Evolutionary conservation across 2,888 invertebrate species (phyloP), one percentile per base, ranked within the genome.

Genomic region (Sericinus montela): DNA sequence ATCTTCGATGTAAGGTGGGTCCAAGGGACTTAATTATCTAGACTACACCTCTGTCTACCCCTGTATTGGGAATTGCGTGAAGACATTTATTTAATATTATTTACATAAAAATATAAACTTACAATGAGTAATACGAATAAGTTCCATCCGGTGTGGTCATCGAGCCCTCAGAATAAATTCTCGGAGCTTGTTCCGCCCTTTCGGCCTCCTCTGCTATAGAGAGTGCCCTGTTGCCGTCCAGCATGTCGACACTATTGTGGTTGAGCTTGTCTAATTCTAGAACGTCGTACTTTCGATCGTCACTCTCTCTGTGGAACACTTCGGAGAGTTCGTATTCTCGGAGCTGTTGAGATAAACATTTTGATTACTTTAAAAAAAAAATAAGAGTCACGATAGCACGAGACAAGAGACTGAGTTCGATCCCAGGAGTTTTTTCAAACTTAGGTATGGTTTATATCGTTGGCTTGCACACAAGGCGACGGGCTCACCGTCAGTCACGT

Each of bases 241-340:
- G 86, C 32, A 91, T 82, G 57, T 90, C 90, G 52, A 92, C 91
- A 60, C 75, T 90, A 69, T 92, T 91, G 60, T 90, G 90, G 47
- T 62, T 81, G 30, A 83, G 60, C 61, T 91, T 91, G 65, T 92
- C 92, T 66, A 92, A 82, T 61, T 91, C 90, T 10, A 94, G 84
- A 36, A 94, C 92, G 72, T 94, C 94, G 82, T 94, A 94, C 72
- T 91, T 90, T 57, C 92, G 90, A 66, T 95, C 94, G 77, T 95
- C 95, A 76, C 94, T 94, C 61, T 91, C 90, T 69, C 94, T 94
- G 85, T 95, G 95, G 81, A 96, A 96, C 57, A 94, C 94, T 85
- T 96, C 95, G 58, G 94, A 94, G 59, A 96, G 86, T 76, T 95
- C 95, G 89, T 96, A 97, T 84, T 96, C 96, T 67, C 94, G 94